phyloP scores from a whole-genome alignment of 2,888 invertebrate genomes.

The Calephelis perditalis region DNA sequence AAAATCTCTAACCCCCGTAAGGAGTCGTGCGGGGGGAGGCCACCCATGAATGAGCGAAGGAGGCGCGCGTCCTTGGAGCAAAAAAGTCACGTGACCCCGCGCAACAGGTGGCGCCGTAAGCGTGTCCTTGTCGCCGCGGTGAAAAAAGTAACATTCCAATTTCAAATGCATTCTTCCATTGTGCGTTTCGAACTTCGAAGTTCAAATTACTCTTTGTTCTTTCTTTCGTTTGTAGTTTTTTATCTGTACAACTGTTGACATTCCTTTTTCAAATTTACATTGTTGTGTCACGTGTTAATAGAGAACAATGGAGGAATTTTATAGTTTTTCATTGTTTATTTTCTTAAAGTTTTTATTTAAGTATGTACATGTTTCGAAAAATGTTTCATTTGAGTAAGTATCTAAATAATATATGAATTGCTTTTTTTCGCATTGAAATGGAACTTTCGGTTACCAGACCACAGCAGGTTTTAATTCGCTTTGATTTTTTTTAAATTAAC shows the following conservation, averaged over 20 bases:
- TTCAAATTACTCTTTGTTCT: not conserved
- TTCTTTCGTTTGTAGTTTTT: not conserved
- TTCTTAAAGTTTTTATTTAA: too few species aligned
- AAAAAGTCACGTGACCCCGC: constrained; percentile 75
- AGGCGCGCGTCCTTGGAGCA: constrained; percentile 75
- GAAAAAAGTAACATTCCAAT: constrained; percentile 50
- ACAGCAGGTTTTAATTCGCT: too few species aligned
- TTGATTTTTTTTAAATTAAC: too few species aligned
- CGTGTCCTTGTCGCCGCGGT: constrained; percentile 65
- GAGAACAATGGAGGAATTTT: too few species aligned
- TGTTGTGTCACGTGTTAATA: too few species aligned
- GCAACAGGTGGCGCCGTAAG: constrained; percentile 74
- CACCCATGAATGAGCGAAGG: constrained; percentile 77
- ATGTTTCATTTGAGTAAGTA: too few species aligned
- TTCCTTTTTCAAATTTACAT: not conserved
- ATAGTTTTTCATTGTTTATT: too few species aligned
- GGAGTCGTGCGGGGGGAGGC: constrained; percentile 64
- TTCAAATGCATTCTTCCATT: constrained; percentile 22
- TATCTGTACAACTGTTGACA: not conserved
- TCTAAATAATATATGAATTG: too few species aligned
- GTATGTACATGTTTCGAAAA: too few species aligned
- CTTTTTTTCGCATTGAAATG: too few species aligned
- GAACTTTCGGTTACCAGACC: too few species aligned
- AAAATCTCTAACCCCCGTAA: constrained; percentile 69
- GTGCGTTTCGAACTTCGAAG: constrained; percentile 11